Base-by-base conservation (phyloP, 23 tunicate species). In the Halocynthia roretzi region DNA sequence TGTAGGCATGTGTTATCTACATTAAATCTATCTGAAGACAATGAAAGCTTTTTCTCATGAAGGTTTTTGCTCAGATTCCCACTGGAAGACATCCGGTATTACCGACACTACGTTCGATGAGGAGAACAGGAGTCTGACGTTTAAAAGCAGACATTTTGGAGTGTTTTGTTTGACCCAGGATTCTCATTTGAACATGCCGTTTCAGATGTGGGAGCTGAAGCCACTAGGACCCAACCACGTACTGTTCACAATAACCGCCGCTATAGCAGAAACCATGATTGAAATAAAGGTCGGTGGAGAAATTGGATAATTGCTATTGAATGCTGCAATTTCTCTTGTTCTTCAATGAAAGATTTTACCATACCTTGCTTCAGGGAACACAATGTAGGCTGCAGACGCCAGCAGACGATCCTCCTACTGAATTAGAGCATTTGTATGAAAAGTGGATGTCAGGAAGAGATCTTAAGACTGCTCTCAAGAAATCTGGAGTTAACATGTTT, bases 161-260 rank as follows among this genome's bases (percentile, higher is more conserved):
- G 73, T 61, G 18, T 86, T 86, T 74, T 84, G 82, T 67, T 20
- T 92, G 69, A 54, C 80, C 68, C 98, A 92, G 82, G 91, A 92
- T 44, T 56, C 90, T 22, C 86, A 92, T 52, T 76, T 92, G n/a
- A 86, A 92, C 82, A 86, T 92, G 87, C 98, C 98, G 5, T 86
- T 86, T 61, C 92, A 81, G 21, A 71, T 80, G 5, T 92, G 98
- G 98, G 98, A 92, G 56, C 50, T 92, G 14, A 52, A 71, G 56
- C 92, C 98, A 40, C 76, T 67, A 73, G 98, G 90, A 14, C 51
- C 12, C 6, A 68, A 86, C 64, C 51, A 76, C 10, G 51, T 70
- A 17, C 51, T 69, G 11, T 62, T 92, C n/a, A 82, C 82, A 5
- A 65, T 92, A 31, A 82, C 87, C 9, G 98, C 93, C 8, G 87